Percentiles rank a stretch among this genome's conserved stretches.
Conservation (phyloP, 2,797 vertebrate species). For the Eutrigla gurnardus region DNA sequence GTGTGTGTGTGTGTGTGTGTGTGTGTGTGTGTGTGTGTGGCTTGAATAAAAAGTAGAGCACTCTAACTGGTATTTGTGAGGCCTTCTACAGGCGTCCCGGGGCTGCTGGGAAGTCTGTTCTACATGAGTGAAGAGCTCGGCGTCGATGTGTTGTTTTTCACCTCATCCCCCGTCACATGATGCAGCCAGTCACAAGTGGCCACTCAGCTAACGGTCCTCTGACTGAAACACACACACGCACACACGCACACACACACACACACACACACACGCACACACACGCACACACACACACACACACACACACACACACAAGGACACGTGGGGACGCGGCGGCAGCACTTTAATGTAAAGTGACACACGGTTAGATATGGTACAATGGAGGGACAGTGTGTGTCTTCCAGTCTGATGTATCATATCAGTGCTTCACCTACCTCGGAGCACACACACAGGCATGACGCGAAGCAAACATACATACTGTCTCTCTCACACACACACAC, state of each 20-base stretch:
- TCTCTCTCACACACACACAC: conserved; percentile 4
- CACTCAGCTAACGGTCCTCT: conserved; percentile 13
- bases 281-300: background rate
- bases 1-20: too few species aligned
- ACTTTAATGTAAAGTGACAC: conserved; percentile 46
- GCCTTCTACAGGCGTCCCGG: background rate
- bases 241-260: background rate
- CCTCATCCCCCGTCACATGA: conserved; percentile 11
- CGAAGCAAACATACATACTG: too few species aligned
- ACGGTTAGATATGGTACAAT: conserved; percentile 38
- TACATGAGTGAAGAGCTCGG: conserved; percentile 21
- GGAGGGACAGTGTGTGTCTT: conserved; percentile 36
- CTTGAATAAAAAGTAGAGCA: conserved; percentile 10
- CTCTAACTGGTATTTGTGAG: conserved; percentile 20
- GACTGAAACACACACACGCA: background rate
- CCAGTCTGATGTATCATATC: conserved; percentile 28
- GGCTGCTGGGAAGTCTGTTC: background rate
- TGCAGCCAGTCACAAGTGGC: background rate
- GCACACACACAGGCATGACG: conserved; percentile 8
- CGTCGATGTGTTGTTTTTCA: background rate
- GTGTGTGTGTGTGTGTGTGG: background rate
- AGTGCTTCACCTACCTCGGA: conserved; percentile 32
- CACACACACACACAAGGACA: conserved; percentile 12
- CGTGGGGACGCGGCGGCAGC: background rate
- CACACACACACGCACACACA: background rate